Evolutionary conservation across 2,113 vertebrate genomes (phyloP).

Genomic region (Callaeas wilsoni): DNA sequence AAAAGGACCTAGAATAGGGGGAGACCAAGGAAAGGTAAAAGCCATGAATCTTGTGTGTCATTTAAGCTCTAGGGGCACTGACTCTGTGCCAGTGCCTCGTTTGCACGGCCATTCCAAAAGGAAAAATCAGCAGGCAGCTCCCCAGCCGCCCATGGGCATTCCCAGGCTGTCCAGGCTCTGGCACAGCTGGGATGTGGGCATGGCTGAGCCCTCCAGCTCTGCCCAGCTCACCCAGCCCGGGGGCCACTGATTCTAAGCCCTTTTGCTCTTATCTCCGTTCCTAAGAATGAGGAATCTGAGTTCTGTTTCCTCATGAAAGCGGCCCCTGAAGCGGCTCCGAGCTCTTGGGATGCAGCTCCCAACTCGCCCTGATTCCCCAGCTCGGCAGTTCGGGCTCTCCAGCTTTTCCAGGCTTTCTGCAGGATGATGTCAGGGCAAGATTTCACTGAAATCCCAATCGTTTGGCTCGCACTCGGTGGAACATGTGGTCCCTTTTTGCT

Average conservation of each 20-base stretch:
- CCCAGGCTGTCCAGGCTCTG: not conserved
- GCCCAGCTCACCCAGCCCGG: not conserved
- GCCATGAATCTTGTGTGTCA: not conserved
- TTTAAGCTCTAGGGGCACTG: not conserved
- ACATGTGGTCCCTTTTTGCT: not conserved
- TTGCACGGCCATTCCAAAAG: not conserved
- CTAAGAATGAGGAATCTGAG: not conserved
- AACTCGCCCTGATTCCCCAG: not conserved
- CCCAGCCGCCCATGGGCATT: constrained; percentile 10
- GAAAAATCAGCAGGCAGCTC: not conserved
- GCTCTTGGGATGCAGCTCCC: not conserved
- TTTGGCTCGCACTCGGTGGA: not conserved
- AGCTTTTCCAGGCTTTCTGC: not conserved
- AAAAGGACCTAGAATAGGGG: fast-evolving
- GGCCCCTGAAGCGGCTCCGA: not conserved
- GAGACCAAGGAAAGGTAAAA: not conserved
- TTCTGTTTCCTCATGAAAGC: not conserved
- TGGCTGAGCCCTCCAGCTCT: not conserved
- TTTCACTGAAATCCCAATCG: constrained; percentile 30
- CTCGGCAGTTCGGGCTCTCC: not conserved
- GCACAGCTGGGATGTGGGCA: not conserved
- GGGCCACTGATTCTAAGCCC: not conserved
- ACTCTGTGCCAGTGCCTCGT: not conserved
- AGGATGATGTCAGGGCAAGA: not conserved
- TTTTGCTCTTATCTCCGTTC: not conserved